Percentiles rank a stretch among this genome's conserved stretches.
Evolutionary conservation across 2,888 invertebrate species (phyloP).

Genomic region (Terebella lapidaria): DNA sequence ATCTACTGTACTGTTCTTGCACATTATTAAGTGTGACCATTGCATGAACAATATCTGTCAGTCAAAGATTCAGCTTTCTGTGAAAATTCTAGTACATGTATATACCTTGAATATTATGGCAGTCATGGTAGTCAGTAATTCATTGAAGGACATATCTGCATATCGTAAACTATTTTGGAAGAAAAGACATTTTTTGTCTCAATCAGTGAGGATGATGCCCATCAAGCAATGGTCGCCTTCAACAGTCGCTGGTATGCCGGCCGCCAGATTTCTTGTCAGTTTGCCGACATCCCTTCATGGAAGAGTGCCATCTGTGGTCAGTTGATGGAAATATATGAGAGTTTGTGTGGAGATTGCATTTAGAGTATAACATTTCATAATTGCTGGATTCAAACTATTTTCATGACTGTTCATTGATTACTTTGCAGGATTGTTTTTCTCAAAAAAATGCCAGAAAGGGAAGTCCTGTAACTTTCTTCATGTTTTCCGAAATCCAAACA

Average conservation of each 20-base stretch:
- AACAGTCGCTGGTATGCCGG: slow-evolving; percentile 86
- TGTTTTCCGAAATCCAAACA: slow-evolving; percentile 74
- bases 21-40: too few species aligned
- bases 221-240: slow-evolving; percentile 66
- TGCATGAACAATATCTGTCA: too few species aligned
- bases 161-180: too few species aligned
- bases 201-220: slow-evolving; percentile 47
- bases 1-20: too few species aligned
- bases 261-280: slow-evolving; percentile 74
- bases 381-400: slow-evolving; percentile 33
- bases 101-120: too few species aligned
- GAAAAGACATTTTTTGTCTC: too few species aligned
- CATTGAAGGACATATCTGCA: too few species aligned
- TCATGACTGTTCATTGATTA: too few species aligned
- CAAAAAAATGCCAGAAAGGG: slow-evolving; percentile 79
- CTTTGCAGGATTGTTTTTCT: slow-evolving; percentile 67
- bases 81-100: too few species aligned
- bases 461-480: slow-evolving; percentile 85
- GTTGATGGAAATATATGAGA: neutral
- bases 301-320: slow-evolving; percentile 81
- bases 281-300: slow-evolving; percentile 75
- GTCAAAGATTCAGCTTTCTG: too few species aligned
- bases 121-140: too few species aligned
- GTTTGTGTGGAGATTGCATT: neutral
- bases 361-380: neutral